Percentiles rank a stretch among this genome's conserved stretches.
Evolutionary conservation across 1,140 invertebrate genomes (phyloP).

Genomic region (Augochlora pura): DNA sequence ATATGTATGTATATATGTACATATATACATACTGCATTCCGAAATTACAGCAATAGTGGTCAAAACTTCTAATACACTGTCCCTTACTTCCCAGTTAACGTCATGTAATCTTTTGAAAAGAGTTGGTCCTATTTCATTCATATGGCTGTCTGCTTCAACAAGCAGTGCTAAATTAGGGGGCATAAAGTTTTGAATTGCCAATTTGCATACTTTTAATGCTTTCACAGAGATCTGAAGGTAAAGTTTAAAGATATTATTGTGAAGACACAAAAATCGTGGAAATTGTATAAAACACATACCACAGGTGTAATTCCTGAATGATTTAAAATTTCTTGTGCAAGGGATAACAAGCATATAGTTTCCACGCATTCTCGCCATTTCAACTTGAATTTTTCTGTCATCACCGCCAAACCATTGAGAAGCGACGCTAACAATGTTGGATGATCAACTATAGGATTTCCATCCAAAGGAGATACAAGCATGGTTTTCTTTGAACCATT

Average conservation of each 20-base stretch:
- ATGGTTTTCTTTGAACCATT: constrained; percentile 43
- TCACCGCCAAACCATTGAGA: constrained; percentile 82
- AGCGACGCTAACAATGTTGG: constrained; percentile 82
- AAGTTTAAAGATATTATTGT: constrained; percentile 4
- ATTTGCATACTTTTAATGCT: constrained; percentile 84
- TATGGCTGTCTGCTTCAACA: constrained; percentile 84
- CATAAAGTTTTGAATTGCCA: constrained; percentile 87
- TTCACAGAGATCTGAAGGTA: constrained; percentile 83
- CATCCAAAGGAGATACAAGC: constrained; percentile 72
- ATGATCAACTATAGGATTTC: constrained; percentile 74
- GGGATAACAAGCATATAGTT: constrained; percentile 82
- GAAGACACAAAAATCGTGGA: not conserved
- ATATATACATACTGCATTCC: constrained; percentile 82
- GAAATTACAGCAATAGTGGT: constrained; percentile 85
- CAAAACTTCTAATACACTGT: constrained; percentile 86
- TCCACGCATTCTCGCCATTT: constrained; percentile 88
- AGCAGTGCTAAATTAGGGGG: constrained; percentile 87
- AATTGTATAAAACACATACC: constrained; percentile 67
- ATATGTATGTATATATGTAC: no score
- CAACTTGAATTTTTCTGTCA: constrained; percentile 86
- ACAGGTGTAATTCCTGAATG: constrained; percentile 79
- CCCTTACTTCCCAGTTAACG: constrained; percentile 87
- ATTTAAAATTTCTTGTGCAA: constrained; percentile 81
- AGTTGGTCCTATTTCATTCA: constrained; percentile 84
- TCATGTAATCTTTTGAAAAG: constrained; percentile 86